Conservation (phyloP, 2,888 invertebrate genomes). For the Gasteruption jaculator region DNA sequence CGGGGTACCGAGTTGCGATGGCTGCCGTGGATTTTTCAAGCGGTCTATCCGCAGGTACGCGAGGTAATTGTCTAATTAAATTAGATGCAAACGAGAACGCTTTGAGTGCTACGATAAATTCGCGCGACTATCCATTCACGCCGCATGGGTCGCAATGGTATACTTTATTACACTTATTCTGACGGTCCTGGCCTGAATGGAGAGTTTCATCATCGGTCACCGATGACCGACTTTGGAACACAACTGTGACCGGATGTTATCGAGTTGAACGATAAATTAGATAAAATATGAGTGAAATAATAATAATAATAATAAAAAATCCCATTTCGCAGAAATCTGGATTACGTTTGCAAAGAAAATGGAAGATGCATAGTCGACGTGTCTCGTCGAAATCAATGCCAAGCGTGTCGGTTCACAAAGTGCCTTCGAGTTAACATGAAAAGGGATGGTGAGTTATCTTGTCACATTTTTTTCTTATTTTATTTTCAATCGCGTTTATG, state of each 20-base stretch:
- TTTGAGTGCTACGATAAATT: too few relatives aligned
- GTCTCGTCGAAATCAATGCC: conserved; percentile 88
- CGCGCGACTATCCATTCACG: too few relatives aligned
- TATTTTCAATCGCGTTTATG: too few relatives aligned
- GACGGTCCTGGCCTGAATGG: too few relatives aligned
- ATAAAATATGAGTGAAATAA: background rate
- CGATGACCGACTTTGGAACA: too few relatives aligned
- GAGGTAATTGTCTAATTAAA: conserved; percentile 63
- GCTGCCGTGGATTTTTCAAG: conserved; percentile 92
- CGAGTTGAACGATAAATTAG: too few relatives aligned
- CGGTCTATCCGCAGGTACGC: conserved; percentile 71
- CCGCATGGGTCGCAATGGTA: too few relatives aligned
- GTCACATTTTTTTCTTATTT: conserved; percentile 2
- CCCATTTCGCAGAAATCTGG: conserved; percentile 65
- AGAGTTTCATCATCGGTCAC: too few relatives aligned
- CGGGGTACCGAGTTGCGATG: conserved; percentile 84
- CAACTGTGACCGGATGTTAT: too few relatives aligned
- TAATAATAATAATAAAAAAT: background rate
- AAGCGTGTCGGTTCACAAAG: conserved; percentile 88
- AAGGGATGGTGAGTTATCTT: conserved; percentile 71
- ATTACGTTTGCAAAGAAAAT: conserved; percentile 89
- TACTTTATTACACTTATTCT: too few relatives aligned
- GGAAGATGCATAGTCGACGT: conserved; percentile 87
- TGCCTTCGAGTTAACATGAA: conserved; percentile 92
- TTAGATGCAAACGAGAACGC: too few relatives aligned